These are phyloP conservation scores for Siniperca knerii DNA, from an alignment of 2,113 vertebrate species.

Conservation along the genomic window DNA sequence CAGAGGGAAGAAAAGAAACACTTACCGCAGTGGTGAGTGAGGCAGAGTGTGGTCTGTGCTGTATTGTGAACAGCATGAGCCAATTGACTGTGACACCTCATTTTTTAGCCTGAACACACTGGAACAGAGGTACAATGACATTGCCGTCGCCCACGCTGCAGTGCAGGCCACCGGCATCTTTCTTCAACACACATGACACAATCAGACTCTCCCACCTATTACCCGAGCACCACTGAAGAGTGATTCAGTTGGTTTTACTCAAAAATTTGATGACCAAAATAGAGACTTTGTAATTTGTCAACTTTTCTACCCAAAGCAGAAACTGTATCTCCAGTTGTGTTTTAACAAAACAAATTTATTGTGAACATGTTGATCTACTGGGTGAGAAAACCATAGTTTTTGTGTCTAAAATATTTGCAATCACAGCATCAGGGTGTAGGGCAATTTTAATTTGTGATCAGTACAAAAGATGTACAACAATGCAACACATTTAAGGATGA, in stretches of 20 bases:
- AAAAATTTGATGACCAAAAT: neutral
- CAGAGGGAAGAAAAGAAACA: slow-evolving; percentile 29
- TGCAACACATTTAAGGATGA: neutral
- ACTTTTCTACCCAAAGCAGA: neutral
- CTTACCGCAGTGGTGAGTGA: slow-evolving; percentile 29
- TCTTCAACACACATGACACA: neutral
- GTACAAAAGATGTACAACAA: neutral
- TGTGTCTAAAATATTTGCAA: neutral
- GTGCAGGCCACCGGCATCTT: neutral
- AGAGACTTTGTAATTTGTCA: neutral
- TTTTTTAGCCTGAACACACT: slow-evolving; percentile 62
- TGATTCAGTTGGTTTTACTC: neutral
- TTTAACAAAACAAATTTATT: neutral
- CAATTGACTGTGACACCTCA: slow-evolving; percentile 68
- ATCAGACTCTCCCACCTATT: neutral
- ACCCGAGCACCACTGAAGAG: neutral
- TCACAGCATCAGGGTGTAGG: neutral
- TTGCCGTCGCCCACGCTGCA: slow-evolving; percentile 25
- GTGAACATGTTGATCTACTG: neutral
- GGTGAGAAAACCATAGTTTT: neutral
- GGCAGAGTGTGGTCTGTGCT: slow-evolving; percentile 20
- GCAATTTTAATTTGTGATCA: neutral
- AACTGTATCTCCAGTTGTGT: neutral
- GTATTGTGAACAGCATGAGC: slow-evolving; percentile 54
- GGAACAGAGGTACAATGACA: slow-evolving; percentile 54